phyloP scores from a whole-genome alignment of 2,113 vertebrate species.

The Tretioscincus oriximinensis region DNA sequence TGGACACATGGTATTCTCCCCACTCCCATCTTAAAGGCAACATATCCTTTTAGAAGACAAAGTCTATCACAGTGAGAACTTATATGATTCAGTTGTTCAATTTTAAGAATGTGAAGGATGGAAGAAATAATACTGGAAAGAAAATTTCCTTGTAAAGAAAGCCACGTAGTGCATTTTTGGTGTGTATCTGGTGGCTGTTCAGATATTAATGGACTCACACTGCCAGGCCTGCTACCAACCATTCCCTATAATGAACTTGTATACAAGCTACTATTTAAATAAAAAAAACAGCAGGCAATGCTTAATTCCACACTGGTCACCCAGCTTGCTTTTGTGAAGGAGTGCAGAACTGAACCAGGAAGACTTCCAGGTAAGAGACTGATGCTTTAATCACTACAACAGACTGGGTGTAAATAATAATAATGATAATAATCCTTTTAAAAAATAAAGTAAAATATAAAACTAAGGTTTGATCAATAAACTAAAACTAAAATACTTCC shows the following conservation, averaged over 20 bases:
- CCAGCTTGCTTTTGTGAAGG: too few species aligned
- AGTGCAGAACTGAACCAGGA: too few species aligned
- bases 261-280: not conserved
- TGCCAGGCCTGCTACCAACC: not conserved
- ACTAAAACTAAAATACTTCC: too few species aligned
- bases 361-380: too few species aligned
- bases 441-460: too few species aligned
- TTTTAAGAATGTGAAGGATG: not conserved
- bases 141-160: not conserved
- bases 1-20: not conserved
- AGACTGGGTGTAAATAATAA: too few species aligned
- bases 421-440: too few species aligned
- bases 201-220: not conserved
- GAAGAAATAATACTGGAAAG: not conserved
- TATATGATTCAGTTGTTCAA: not conserved
- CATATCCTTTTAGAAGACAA: not conserved
- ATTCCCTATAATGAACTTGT: not conserved
- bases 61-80: not conserved
- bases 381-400: too few species aligned
- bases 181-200: not conserved
- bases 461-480: too few species aligned
- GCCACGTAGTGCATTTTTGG: not conserved
- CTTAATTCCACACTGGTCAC: too few species aligned
- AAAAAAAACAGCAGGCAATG: too few species aligned
- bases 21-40: not conserved